phyloP scores from a whole-genome alignment of 64 coral and sea anemone species.

The Porites lutea region DNA sequence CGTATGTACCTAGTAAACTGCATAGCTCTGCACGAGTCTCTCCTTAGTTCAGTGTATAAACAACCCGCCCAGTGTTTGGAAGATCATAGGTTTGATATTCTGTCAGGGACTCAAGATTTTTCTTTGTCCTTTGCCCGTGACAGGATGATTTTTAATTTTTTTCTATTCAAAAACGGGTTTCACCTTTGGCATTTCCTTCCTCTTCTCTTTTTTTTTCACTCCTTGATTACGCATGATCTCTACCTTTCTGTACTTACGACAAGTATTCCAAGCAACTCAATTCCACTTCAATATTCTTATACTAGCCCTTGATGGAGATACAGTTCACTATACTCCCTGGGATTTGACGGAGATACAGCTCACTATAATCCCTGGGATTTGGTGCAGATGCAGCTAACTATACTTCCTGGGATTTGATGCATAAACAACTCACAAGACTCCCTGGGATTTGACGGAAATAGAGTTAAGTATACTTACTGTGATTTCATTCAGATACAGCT shows the following conservation, averaged over 20 bases:
- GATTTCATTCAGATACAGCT: constrained; percentile 71
- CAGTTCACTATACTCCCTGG: constrained; percentile 69
- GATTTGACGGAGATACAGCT: constrained; percentile 72
- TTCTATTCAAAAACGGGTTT: too few species aligned
- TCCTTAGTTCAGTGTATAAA: too few species aligned
- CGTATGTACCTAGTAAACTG: too few species aligned
- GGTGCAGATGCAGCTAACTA: constrained; percentile 10
- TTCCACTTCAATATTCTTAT: constrained; percentile 13
- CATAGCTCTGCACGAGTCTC: too few species aligned
- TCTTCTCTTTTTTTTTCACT: too few species aligned
- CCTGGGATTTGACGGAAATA: constrained; percentile 92
- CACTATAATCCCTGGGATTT: constrained; percentile 90
- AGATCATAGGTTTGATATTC: too few species aligned
- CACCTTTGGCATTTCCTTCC: too few species aligned
- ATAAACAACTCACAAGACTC: constrained; percentile 11
- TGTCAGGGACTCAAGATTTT: too few species aligned
- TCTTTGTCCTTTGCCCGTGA: too few species aligned
- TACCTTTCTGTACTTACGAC: neutral
- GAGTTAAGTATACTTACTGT: constrained; percentile 73
- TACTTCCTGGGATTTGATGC: constrained; percentile 93
- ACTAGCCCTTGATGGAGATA: constrained; percentile 92
- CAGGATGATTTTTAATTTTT: too few species aligned
- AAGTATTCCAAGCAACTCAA: too few species aligned
- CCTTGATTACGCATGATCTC: neutral
- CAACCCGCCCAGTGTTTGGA: too few species aligned